Percentiles rank a stretch among this genome's conserved stretches.
Evolutionary conservation across 1,140 invertebrate genomes (phyloP).

Genomic region (Aphaenogaster ashmeadi): DNA sequence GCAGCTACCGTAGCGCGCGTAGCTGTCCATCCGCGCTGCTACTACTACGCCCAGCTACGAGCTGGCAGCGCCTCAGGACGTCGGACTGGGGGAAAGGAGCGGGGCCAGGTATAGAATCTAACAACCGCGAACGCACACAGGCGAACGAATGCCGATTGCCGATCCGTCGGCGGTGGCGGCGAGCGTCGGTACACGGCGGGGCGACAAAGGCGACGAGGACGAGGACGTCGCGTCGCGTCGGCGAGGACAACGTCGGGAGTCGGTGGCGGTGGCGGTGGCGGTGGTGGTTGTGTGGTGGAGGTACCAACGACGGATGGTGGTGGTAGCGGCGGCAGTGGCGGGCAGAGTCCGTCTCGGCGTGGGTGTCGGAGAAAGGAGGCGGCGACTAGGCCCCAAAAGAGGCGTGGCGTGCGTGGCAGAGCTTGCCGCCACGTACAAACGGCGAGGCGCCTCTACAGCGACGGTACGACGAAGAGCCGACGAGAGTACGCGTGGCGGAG

Average conservation of each 20-base stretch:
- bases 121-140: slow-evolving; percentile 43
- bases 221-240: slow-evolving; percentile 63
- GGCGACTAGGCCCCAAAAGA: slow-evolving; percentile 77
- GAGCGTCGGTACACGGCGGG: slow-evolving; percentile 64
- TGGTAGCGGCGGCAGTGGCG: slow-evolving; percentile 52
- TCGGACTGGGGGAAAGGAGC: background rate
- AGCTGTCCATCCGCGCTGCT: slow-evolving; percentile 49
- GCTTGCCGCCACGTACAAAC: slow-evolving; percentile 64
- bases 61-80: slow-evolving; percentile 7
- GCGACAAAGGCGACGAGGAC: slow-evolving; percentile 60
- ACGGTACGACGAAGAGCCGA: slow-evolving; percentile 38
- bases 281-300: slow-evolving; percentile 53
- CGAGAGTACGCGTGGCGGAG: slow-evolving; percentile 37
- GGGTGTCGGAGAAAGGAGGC: slow-evolving; percentile 81
- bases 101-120: slow-evolving; percentile 27
- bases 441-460: slow-evolving; percentile 70
- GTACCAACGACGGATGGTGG: slow-evolving; percentile 1
- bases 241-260: slow-evolving; percentile 63
- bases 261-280: slow-evolving; percentile 42
- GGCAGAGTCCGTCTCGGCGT: slow-evolving; percentile 68
- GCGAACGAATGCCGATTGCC: slow-evolving; percentile 42
- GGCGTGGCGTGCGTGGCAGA: slow-evolving; percentile 76
- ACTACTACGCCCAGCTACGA: slow-evolving; percentile 53
- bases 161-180: slow-evolving; percentile 13
- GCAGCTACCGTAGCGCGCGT: slow-evolving; percentile 18